Conservation (phyloP, 2,888 invertebrate species). For the Hipparchia semele region DNA sequence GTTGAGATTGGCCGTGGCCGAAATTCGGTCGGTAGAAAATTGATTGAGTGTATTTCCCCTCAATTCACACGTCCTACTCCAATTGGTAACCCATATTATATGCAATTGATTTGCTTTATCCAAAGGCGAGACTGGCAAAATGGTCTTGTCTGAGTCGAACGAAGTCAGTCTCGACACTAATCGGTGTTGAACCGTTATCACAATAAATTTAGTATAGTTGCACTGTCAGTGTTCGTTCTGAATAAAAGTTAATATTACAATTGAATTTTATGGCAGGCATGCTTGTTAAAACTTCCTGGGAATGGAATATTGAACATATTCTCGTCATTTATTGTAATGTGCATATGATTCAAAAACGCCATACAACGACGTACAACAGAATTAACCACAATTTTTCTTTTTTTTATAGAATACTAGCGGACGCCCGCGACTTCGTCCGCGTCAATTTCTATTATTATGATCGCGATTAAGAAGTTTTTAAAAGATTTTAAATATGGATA, state of each 20-base stretch:
- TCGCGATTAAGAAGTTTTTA: too few species aligned
- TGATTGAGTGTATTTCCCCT: constrained; percentile 23
- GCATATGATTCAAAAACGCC: too few species aligned
- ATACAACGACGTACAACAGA: too few species aligned
- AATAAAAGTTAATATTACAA: not conserved
- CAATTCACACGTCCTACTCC: constrained; percentile 26
- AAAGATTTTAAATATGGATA: too few species aligned
- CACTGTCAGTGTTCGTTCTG: not conserved
- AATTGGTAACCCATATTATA: constrained; percentile 8
- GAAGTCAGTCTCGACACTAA: not conserved
- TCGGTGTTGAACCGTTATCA: not conserved
- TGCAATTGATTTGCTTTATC: constrained; percentile 18
- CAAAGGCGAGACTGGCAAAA: constrained; percentile 16
- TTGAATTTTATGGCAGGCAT: not conserved
- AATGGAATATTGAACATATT: not conserved
- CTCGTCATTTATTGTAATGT: too few species aligned
- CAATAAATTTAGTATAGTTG: not conserved
- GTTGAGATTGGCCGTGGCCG: too few species aligned
- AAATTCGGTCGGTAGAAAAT: too few species aligned
- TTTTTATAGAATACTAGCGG: too few species aligned
- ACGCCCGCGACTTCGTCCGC: too few species aligned
- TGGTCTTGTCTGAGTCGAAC: constrained; percentile 4
- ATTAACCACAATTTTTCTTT: too few species aligned
- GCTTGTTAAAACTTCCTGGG: not conserved
- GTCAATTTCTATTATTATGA: too few species aligned